Evolutionary conservation across 2,113 vertebrate species (phyloP), one percentile per base, ranked within the genome.

Genomic region (Serilophus lunatus): DNA sequence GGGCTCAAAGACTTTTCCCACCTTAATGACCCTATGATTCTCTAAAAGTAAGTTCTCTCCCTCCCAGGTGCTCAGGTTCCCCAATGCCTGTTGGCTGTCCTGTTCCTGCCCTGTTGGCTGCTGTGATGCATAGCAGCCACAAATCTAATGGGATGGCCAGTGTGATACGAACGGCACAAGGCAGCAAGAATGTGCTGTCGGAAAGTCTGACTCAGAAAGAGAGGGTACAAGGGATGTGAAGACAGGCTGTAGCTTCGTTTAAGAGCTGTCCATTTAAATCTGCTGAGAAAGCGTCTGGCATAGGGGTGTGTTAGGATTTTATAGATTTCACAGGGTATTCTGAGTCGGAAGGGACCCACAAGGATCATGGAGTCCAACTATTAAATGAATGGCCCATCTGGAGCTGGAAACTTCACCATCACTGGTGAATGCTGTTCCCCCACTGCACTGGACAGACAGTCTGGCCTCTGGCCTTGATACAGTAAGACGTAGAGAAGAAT

Each of bases 341-440:
- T 33, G 54, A 56, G 18, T 56, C 33, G 31, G 31, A 56, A 33
- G 31, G 53, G 53, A 56, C 53, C 53, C 53, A 56, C 29, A 56
- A 56, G 11, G 31, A 56, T 33, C 54, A 56, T 33, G 19, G 33
- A 33, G 18, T 56, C 54, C 54, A 56, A 12, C 54, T 33, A 11
- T 33, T 33, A 33, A 20, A 8, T 56, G 54, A 56, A 56, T 56
- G 54, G 54, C 33, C 31, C 53, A 54, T 13, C 20, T 20, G 20
- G 56, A 75, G 28, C 9, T 45, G 45, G 69, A 81, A 86, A 81
- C 38, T 53, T 47, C 7, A 8, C 31, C 44, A 2, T 47, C 36
- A 20, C 31, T 72, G n/a, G n/a, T n/a, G n/a, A n/a, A n/a, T 0
- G 0, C 29, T 0, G 0, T 69, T 86, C 72, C 78, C 47, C 38